These are phyloP conservation scores for Campoletis sonorensis DNA, from an alignment of 1,140 invertebrate genomes.

Conservation along the genomic window DNA sequence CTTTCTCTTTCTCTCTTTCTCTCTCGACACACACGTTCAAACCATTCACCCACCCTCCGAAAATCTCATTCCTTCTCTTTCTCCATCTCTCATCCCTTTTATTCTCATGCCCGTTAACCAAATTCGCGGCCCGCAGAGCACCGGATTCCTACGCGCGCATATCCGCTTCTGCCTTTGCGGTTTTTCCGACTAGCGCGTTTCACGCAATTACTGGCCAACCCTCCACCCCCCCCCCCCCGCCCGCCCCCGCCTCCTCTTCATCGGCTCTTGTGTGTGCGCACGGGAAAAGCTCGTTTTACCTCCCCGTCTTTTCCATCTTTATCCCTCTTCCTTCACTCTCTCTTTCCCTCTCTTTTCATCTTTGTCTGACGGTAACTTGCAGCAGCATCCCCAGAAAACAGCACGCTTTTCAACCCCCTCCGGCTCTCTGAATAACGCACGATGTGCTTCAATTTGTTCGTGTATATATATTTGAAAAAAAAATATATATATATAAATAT, in stretches of 20 bases:
- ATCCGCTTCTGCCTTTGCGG: slow-evolving; percentile 48
- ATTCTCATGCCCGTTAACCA: slow-evolving; percentile 33
- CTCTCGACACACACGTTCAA: not conserved
- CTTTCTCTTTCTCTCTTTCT: too few relatives aligned
- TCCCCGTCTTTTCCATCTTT: not conserved
- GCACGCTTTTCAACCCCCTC: not conserved
- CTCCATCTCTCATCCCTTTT: not conserved
- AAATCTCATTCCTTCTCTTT: slow-evolving; percentile 22
- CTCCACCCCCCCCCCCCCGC: too few relatives aligned
- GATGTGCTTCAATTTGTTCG: not conserved
- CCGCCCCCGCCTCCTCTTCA: too few relatives aligned
- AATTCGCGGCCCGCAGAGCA: slow-evolving; percentile 25
- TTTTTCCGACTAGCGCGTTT: slow-evolving; percentile 53
- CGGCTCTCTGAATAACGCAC: not conserved
- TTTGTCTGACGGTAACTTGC: not conserved
- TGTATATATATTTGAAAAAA: too few relatives aligned
- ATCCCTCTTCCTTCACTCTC: not conserved
- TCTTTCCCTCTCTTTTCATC: not conserved
- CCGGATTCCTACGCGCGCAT: slow-evolving; percentile 40
- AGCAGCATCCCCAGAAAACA: not conserved
- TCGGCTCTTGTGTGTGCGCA: not conserved
- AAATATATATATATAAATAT: not conserved
- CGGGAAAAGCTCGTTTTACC: not conserved
- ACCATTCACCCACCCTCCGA: not conserved
- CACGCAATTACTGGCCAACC: slow-evolving; percentile 46